These are phyloP conservation scores for Aphelinus atriplicis DNA, from an alignment of 1,140 invertebrate genomes.

Conservation along the genomic window DNA sequence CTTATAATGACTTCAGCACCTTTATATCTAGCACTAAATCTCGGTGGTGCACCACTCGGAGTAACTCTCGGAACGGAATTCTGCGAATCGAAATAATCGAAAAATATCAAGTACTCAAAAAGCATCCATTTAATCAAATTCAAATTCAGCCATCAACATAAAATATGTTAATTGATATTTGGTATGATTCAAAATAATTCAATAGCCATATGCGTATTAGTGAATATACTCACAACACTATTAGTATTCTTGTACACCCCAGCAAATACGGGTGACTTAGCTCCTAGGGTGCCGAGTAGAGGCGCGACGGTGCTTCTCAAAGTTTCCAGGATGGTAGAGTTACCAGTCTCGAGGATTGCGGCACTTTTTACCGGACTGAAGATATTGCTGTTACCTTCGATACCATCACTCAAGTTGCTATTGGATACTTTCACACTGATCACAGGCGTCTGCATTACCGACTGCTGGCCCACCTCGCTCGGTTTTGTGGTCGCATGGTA, in stretches of 20 bases:
- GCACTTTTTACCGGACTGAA: slow-evolving; percentile 58
- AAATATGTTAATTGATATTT: too few relatives aligned
- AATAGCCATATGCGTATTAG: neutral
- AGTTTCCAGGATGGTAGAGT: slow-evolving; percentile 57
- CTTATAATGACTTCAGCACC: slow-evolving; percentile 61
- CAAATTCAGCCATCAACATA: too few relatives aligned
- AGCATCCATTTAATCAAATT: too few relatives aligned
- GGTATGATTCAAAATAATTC: too few relatives aligned
- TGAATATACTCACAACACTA: slow-evolving; percentile 49
- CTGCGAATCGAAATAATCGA: slow-evolving; percentile 41
- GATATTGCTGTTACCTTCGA: slow-evolving; percentile 54
- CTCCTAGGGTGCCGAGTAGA: slow-evolving; percentile 54
- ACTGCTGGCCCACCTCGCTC: slow-evolving; percentile 11
- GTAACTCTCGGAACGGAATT: slow-evolving; percentile 57
- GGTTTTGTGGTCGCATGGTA: slow-evolving; percentile 42
- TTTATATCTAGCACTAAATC: slow-evolving; percentile 62
- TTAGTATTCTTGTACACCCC: slow-evolving; percentile 56
- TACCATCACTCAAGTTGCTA: slow-evolving; percentile 38
- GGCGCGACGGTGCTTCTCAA: slow-evolving; percentile 62
- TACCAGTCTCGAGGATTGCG: slow-evolving; percentile 49
- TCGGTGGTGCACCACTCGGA: slow-evolving; percentile 57
- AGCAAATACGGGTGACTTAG: slow-evolving; percentile 57
- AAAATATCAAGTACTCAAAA: too few relatives aligned
- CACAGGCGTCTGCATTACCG: slow-evolving; percentile 26
- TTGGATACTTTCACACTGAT: slow-evolving; percentile 32